Base-by-base conservation (phyloP, 1,140 invertebrate species). In the Sipha flava region DNA sequence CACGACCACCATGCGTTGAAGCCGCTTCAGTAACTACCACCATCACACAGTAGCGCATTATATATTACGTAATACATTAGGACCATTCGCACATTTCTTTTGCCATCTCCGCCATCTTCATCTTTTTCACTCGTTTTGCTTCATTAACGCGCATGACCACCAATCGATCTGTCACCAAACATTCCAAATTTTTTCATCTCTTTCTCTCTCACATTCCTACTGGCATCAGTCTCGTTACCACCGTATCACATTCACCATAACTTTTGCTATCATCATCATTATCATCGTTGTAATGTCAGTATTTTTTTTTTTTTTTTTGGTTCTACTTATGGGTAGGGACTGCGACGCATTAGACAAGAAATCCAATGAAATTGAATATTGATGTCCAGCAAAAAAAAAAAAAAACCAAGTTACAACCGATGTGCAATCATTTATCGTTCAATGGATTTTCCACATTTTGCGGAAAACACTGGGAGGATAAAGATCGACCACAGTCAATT, bases 111-210 rank as follows among this genome's bases (percentile, higher is more conserved):
- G 34, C 10, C 10, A 16, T 5, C 0, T 5, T 47, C 29, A 12
- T 37, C 70, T 54, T 31, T 29, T 47, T 47, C 43, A 29, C 47
- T 66, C 62, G 9, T 66, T 66, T 40, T 66, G 64, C 64, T 43
- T 43, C 64, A 26, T 66, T 23, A 66, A 75, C 72, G 31, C 49
- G 49, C n/a, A n/a, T 75, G 72, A 75, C 49, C 40, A 6, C 40
- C 72, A 75, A 72, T 72, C 68, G 68, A 72, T 72, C 68, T 49
- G 68, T 72, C 68, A 52, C 68, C 68, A 72, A 72, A 49, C 47
- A 72, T 72, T 72, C 14, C 43, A 31, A 37, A 37, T 47, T 47
- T 72, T 26, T 64, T 43, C 26, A 21, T 16, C 34, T 12, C 1
- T 40, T 21, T 40, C 21, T 23, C n/a, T 66, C 0, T 6, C 9